A percentile compares a stretch with the other conserved stretches of the same genome.
Evolutionary conservation across 2,888 invertebrate species (phyloP).

Genomic region (Hyles lineata): DNA sequence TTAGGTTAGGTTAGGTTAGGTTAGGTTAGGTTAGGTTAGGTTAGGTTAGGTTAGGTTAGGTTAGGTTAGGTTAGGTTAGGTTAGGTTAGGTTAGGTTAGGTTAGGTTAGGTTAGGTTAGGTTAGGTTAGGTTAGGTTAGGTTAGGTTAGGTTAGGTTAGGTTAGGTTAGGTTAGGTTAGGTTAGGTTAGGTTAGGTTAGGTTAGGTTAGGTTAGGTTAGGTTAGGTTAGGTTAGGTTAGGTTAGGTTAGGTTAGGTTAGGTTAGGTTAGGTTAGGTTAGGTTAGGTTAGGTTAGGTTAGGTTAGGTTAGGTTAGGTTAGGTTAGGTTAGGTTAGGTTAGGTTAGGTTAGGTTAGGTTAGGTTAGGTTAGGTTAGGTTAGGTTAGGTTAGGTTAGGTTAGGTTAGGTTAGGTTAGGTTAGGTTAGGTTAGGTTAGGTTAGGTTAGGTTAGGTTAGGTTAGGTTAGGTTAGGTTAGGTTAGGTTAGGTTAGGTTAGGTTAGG

Average conservation of each 20-base stretch:
- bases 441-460: slow-evolving; percentile 36
- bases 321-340: slow-evolving; percentile 34
- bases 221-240: slow-evolving; percentile 35
- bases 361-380: slow-evolving; percentile 36
- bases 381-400: slow-evolving; percentile 35
- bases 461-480: slow-evolving; percentile 31
- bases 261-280: slow-evolving; percentile 34
- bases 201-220: slow-evolving; percentile 36
- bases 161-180: no score
- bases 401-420: slow-evolving; percentile 31
- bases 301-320: slow-evolving; percentile 31
- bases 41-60: no score
- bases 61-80: no score
- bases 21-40: no score
- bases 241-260: slow-evolving; percentile 32
- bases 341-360: slow-evolving; percentile 35
- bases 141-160: no score
- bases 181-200: slow-evolving; percentile 37
- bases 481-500: slow-evolving; percentile 32
- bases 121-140: no score
- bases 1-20: no score
- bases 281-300: slow-evolving; percentile 32
- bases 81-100: no score
- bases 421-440: slow-evolving; percentile 32
- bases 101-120: no score